Percentiles rank a stretch among this genome's conserved stretches.
Evolutionary conservation across 2,797 vertebrate species (phyloP).

Genomic region (Vipera latastei): DNA sequence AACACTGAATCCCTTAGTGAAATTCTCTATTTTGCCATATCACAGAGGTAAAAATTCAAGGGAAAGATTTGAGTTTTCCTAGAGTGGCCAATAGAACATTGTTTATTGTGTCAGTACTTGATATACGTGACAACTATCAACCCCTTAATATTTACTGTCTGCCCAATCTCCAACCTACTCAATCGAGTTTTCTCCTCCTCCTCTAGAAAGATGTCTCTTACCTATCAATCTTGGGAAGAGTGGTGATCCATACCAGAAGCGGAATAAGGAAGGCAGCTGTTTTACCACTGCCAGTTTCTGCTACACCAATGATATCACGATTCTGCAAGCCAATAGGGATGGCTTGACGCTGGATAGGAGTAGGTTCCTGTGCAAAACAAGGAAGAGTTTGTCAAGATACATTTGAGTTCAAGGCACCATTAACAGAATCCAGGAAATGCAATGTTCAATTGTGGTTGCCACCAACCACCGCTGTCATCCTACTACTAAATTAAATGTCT

Average conservation of each 20-base stretch:
- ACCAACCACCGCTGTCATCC: rapidly evolving
- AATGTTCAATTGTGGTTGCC: rapidly evolving
- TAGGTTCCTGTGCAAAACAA: slow-evolving; percentile 81
- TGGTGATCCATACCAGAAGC: slow-evolving; percentile 95
- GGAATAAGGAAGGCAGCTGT: slow-evolving; percentile 97
- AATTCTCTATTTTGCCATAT: neutral
- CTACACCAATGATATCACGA: slow-evolving; percentile 97
- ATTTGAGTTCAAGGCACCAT: neutral
- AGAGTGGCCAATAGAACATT: neutral
- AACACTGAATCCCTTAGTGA: neutral
- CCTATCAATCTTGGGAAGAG: slow-evolving; percentile 96
- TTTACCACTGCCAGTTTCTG: slow-evolving; percentile 95
- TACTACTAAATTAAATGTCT: neutral
- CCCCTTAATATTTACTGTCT: neutral
- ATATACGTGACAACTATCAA: neutral
- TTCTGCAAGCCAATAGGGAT: slow-evolving; percentile 98
- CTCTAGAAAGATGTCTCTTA: slow-evolving; percentile 46
- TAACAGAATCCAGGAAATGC: neutral
- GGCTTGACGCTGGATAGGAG: slow-evolving; percentile 96
- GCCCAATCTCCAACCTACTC: neutral
- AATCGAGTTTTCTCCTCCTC: rapidly evolving
- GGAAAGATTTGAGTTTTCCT: neutral
- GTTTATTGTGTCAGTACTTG: neutral
- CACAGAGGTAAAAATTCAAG: neutral
- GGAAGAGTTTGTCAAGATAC: neutral